Evolutionary conservation across 2,888 invertebrate genomes (phyloP), one percentile per base, ranked within the genome.

Genomic region (Watsonalla binaria): DNA sequence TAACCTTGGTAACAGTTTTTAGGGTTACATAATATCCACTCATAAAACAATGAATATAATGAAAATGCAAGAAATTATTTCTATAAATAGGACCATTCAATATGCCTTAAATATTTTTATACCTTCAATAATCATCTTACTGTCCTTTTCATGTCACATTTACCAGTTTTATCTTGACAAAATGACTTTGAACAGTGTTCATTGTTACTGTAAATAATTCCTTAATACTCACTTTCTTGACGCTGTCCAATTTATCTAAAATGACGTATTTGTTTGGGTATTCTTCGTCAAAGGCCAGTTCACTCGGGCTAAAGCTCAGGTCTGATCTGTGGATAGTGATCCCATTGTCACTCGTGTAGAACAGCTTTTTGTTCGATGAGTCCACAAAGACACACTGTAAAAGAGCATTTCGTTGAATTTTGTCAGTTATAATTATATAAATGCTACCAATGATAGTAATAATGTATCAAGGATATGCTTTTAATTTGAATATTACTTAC

Each of bases 321-420:
- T 92, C 84, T 2, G 93, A 87, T 59, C 92, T 90, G 45, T 84
- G 85, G 60, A 97, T 94, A n/a, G 87, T 93, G 46, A 83, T 84
- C 0, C 96, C 96, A 85, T 94, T 94, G 81, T 97, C 93, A 47
- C 85, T 91, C 0, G 97, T 97, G 54, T 95, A 93, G 77, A 94
- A 97, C 37, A 97, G 87, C 61, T 93, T 92, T 71, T 95, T 95
- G 78, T 97, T 94, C 45, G 92, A 89, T 2, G 94, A 92, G 79
- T 98, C 98, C 52, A 95, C 93, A 80, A 98, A 97, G 0, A 97
- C 94, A 81, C 96, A 96, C 97, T 97, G 87, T n/a, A 59, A 80
- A 79, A 54, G 46, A 51, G 54, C 61, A 60, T 35, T 49, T 6
- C 7, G 13, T 48, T 37, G n/a, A 48, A 13, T 48, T 2, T 8